Percentiles rank a stretch among this genome's conserved stretches.
These are phyloP conservation scores for Nothobranchius furzeri DNA, from an alignment of 2,113 vertebrate genomes.

Conservation along the genomic window DNA sequence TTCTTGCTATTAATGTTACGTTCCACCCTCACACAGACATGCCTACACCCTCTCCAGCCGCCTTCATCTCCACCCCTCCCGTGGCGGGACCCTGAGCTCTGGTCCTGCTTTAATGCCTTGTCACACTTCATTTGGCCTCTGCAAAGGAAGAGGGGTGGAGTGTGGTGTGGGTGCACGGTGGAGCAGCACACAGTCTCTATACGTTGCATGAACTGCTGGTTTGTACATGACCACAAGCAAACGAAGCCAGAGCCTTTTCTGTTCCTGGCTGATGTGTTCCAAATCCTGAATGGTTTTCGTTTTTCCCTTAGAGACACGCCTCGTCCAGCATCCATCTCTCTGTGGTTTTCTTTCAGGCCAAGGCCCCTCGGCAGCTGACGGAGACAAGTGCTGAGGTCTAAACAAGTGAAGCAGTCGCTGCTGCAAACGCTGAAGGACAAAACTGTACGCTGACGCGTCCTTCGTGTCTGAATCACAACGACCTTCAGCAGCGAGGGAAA, in stretches of 20 bases:
- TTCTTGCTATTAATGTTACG: slow-evolving; percentile 22
- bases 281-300: slow-evolving; percentile 11
- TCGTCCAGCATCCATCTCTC: slow-evolving; percentile 10
- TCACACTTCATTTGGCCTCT: slow-evolving; percentile 61
- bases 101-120: slow-evolving; percentile 55
- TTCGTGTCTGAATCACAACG: slow-evolving; percentile 28
- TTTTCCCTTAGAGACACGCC: slow-evolving; percentile 2
- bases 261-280: slow-evolving; percentile 17
- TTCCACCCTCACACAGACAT: background rate
- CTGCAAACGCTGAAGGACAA: slow-evolving; percentile 26
- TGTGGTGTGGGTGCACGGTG: slow-evolving; percentile 24
- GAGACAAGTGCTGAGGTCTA: slow-evolving; percentile 41
- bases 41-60: slow-evolving; percentile 11
- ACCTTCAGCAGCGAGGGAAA: slow-evolving; percentile 44
- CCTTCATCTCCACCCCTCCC: slow-evolving; percentile 23
- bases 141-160: slow-evolving; percentile 39
- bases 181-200: slow-evolving; percentile 14
- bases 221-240: background rate
- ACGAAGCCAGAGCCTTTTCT: slow-evolving; percentile 19
- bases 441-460: slow-evolving; percentile 48
- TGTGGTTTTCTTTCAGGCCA: slow-evolving; percentile 27
- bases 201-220: slow-evolving; percentile 1
- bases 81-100: slow-evolving; percentile 29
- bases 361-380: slow-evolving; percentile 56
- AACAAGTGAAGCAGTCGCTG: slow-evolving; percentile 43